Conservation (phyloP, 2,888 invertebrate species). For the Drosophila aldrichi region DNA sequence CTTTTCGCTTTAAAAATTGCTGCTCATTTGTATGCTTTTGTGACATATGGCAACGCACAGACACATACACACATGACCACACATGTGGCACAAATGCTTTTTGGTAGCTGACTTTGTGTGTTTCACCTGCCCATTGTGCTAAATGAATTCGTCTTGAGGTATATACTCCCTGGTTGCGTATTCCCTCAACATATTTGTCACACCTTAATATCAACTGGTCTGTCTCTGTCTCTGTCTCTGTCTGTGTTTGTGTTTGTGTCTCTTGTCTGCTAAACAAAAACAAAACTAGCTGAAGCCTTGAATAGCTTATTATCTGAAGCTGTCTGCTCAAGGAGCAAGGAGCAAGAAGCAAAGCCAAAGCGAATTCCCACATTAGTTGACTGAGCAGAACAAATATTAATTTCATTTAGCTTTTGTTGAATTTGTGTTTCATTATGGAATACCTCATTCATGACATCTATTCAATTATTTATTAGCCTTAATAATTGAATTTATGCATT, state of each 20-base stretch:
- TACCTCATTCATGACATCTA: background rate
- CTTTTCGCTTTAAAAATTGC: constrained; percentile 49
- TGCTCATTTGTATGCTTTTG: constrained; percentile 68
- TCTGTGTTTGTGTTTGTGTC: background rate
- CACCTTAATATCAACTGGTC: constrained; percentile 11
- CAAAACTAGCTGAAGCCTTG: constrained; percentile 2
- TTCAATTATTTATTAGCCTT: constrained; percentile 1
- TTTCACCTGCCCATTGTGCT: constrained; percentile 9
- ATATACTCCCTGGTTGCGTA: constrained; percentile 21
- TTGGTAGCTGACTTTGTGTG: background rate
- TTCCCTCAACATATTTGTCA: constrained; percentile 25
- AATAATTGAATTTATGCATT: constrained; percentile 5
- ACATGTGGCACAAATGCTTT: constrained; percentile 3
- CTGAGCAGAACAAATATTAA: background rate
- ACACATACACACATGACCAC: constrained; percentile 20
- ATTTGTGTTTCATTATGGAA: background rate
- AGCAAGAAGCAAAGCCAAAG: background rate
- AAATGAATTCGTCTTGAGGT: constrained; percentile 48
- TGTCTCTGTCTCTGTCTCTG: background rate
- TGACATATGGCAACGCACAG: constrained; percentile 34
- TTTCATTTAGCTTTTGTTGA: constrained; percentile 1
- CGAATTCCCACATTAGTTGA: background rate
- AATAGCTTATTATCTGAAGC: constrained; percentile 1
- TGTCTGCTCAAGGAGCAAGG: background rate
- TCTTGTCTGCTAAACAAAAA: background rate